These are phyloP conservation scores for Copidosoma floridanum DNA, from an alignment of 1,140 invertebrate species.

Conservation along the genomic window DNA sequence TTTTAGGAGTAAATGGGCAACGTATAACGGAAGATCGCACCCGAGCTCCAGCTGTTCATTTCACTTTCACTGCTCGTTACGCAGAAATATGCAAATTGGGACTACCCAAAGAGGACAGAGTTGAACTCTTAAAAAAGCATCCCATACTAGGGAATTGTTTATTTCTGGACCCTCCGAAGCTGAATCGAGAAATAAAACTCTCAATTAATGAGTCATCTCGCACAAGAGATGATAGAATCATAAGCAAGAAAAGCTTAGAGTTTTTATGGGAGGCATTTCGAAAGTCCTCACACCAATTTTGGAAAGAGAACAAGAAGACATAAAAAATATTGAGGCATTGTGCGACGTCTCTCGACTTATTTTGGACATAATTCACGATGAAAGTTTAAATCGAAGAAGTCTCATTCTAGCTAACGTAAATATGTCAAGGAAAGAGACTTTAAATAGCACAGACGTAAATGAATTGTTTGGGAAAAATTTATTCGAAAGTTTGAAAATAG, in stretches of 20 bases:
- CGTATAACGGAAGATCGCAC: neutral
- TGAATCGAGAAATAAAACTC: slow-evolving; percentile 4
- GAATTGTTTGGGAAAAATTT: slow-evolving; percentile 26
- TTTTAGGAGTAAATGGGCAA: neutral
- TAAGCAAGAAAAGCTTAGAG: slow-evolving; percentile 7
- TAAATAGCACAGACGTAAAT: slow-evolving; percentile 9
- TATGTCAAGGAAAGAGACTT: slow-evolving; percentile 9
- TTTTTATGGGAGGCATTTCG: neutral
- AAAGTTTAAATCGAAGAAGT: slow-evolving; percentile 5
- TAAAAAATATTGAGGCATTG: slow-evolving; percentile 9
- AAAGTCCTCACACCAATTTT: neutral
- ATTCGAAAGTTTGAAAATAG: slow-evolving; percentile 25
- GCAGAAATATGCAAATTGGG: slow-evolving; percentile 1
- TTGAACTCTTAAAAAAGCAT: slow-evolving; percentile 11
- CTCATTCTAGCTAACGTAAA: slow-evolving; percentile 6
- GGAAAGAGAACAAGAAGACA: neutral
- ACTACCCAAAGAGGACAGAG: slow-evolving; percentile 13
- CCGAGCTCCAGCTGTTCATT: neutral
- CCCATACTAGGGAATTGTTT: slow-evolving; percentile 3
- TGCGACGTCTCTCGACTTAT: slow-evolving; percentile 10
- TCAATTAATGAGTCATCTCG: neutral
- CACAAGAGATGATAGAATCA: slow-evolving; percentile 7
- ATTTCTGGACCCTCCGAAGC: slow-evolving; percentile 10
- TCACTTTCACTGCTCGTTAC: neutral
- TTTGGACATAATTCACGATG: slow-evolving; percentile 8